These are phyloP conservation scores for Sebastes miniatus DNA, from an alignment of 2,797 vertebrate genomes.

Conservation along the genomic window DNA sequence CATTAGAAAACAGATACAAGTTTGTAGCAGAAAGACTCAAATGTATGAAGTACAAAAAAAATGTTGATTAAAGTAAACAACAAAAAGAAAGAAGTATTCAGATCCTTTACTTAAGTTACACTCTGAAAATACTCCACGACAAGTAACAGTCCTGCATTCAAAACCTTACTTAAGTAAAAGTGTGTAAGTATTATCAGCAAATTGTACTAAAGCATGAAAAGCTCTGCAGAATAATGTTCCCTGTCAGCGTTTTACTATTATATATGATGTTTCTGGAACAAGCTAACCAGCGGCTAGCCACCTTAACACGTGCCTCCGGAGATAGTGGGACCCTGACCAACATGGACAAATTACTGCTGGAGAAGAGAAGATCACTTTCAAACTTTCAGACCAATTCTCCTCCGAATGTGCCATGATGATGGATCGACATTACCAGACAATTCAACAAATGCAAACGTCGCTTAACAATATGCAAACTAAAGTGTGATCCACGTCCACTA, in stretches of 20 bases:
- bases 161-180: not conserved
- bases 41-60: not conserved
- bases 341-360: not conserved
- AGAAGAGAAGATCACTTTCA: not conserved
- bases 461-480: not conserved
- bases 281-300: not conserved
- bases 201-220: not conserved
- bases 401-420: not conserved
- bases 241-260: not conserved
- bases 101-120: not conserved
- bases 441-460: not conserved
- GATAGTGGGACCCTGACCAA: not conserved
- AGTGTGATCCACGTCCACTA: not conserved
- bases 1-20: not conserved
- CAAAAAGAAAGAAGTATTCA: not conserved
- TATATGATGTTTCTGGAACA: not conserved
- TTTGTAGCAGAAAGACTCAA: not conserved
- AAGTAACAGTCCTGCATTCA: not conserved
- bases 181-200: not conserved
- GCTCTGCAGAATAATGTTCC: not conserved
- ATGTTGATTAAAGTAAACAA: not conserved
- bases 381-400: not conserved
- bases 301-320: not conserved
- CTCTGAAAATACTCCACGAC: not conserved
- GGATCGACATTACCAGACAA: not conserved